Base-by-base conservation (phyloP, 2,888 invertebrate species). In the Mesoligia furuncula region DNA sequence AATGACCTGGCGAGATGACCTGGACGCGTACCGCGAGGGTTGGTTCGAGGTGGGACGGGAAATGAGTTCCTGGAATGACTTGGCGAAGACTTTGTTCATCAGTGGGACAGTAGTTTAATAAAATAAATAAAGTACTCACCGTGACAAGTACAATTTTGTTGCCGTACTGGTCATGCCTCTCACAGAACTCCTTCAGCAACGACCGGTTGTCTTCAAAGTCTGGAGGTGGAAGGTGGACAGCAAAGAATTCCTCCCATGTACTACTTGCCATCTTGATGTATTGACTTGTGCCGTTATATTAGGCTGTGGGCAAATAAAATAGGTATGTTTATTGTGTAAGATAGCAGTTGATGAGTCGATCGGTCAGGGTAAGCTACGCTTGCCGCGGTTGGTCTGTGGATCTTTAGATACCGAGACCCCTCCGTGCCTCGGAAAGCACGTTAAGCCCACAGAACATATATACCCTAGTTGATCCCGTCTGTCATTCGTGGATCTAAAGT, bases 191-290 rank as follows among this genome's bases (percentile, higher is more conserved):
- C 91, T 98, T 98, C 61, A 99, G 95, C 85, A 98, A 92, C 15
- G 97, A 97, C 87, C 98, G 97, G 93, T 97, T 98, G 91, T 98
- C 98, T 91, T 98, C 98, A 90, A 98, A 98, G 96, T 98, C 98
- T 11, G 97, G 97, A 27, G 99, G 99, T 45, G 98, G 98, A 85
- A 98, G 96, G 94, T 98, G 98, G 80, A 97, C 97, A 13, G 98
- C 97, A 92, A 98, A 99, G 96, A 99, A 99, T 90, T 98, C 98
- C 96, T 98, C 98, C 98, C 98, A 98, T 83, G 98, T 97, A 85
- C 97, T 95, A 81, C 90, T 92, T 31, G 92, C 91, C 94, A 93
- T 94, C 17, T 73, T 81, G 64, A 31, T 36, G 64, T 20, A 39
- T 51, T 68, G 39, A 62, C 45, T 77, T 27, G 42, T 70, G 31